Evolutionary conservation across 2,888 invertebrate genomes (phyloP).

Genomic region (Cryptophagus acutangulus): DNA sequence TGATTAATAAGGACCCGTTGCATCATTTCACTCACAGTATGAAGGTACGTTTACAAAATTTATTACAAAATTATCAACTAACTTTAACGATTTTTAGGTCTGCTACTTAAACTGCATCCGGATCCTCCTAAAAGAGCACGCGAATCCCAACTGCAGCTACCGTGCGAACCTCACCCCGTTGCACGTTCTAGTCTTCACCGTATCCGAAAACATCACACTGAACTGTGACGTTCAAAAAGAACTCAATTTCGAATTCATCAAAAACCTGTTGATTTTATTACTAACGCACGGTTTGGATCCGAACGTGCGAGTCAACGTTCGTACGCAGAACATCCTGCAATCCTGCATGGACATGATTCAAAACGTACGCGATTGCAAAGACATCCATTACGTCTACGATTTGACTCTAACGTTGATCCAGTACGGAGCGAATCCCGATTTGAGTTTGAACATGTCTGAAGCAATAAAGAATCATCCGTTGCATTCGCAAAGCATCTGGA

Average conservation of each 20-base stretch:
- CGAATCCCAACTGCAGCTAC: slow-evolving; percentile 69
- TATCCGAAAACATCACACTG: slow-evolving; percentile 65
- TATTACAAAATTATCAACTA: slow-evolving; percentile 3
- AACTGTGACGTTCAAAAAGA: slow-evolving; percentile 63
- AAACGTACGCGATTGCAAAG: slow-evolving; percentile 60
- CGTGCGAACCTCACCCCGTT: slow-evolving; percentile 64
- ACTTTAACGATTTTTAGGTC: slow-evolving; percentile 47
- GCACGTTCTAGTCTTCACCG: slow-evolving; percentile 66
- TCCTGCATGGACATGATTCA: slow-evolving; percentile 67
- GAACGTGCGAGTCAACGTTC: slow-evolving; percentile 54
- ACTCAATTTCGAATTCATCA: slow-evolving; percentile 65
- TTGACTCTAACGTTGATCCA: slow-evolving; percentile 66
- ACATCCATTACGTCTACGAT: slow-evolving; percentile 65
- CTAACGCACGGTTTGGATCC: slow-evolving; percentile 66
- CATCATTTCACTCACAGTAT: slow-evolving; percentile 69
- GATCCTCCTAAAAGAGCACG: slow-evolving; percentile 64
- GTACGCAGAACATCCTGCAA: slow-evolving; percentile 66
- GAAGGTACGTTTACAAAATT: slow-evolving; percentile 52
- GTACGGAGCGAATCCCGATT: slow-evolving; percentile 69
- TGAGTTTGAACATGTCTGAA: slow-evolving; percentile 53
- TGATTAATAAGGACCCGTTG: slow-evolving; percentile 69
- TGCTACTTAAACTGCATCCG: slow-evolving; percentile 68
- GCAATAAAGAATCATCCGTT: slow-evolving; percentile 44
- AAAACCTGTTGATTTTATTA: slow-evolving; percentile 60
- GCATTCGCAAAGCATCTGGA: slow-evolving; percentile 50